Conservation (phyloP, 2,113 vertebrate species). For the Struthio camelus region DNA sequence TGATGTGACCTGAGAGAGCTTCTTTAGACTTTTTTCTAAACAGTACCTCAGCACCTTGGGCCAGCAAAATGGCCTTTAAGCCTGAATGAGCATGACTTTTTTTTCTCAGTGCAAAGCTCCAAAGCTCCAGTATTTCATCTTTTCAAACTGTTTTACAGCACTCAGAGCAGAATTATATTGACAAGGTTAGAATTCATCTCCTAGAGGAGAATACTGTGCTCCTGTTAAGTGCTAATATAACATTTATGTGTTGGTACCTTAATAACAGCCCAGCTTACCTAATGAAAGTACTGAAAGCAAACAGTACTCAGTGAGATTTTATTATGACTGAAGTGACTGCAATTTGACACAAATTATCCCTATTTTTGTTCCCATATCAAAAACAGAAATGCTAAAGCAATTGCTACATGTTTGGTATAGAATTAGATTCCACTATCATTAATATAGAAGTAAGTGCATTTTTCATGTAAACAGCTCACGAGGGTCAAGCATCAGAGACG, state of each 20-base stretch:
- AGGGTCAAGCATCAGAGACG: conserved; percentile 81
- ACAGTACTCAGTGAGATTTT: conserved; percentile 81
- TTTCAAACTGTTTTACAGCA: conserved; percentile 80
- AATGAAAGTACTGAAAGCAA: conserved; percentile 85
- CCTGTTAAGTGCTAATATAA: conserved; percentile 91
- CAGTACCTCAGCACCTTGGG: conserved; percentile 78
- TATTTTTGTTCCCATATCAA: conserved; percentile 79
- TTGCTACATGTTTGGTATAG: conserved; percentile 80
- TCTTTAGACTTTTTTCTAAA: conserved; percentile 69
- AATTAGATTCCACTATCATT: conserved; percentile 88
- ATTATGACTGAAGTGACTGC: conserved; percentile 81
- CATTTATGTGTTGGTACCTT: conserved; percentile 88
- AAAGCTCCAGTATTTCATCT: conserved; percentile 79
- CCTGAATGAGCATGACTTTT: conserved; percentile 82
- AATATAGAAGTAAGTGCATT: conserved; percentile 88
- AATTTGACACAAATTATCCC: conserved; percentile 84
- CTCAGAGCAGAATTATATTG: conserved; percentile 87
- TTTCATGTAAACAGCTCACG: conserved; percentile 82
- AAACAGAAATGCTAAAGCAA: conserved; percentile 80
- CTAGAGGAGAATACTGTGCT: conserved; percentile 82
- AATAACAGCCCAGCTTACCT: conserved; percentile 82
- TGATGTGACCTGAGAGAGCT: conserved; percentile 81
- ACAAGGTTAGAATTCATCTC: conserved; percentile 89
- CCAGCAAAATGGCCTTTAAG: conserved; percentile 91
- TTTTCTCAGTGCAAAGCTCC: conserved; percentile 66